Evolutionary conservation across 2,888 invertebrate species (phyloP), one percentile per base, ranked within the genome.

Genomic region (Cinara cedri): DNA sequence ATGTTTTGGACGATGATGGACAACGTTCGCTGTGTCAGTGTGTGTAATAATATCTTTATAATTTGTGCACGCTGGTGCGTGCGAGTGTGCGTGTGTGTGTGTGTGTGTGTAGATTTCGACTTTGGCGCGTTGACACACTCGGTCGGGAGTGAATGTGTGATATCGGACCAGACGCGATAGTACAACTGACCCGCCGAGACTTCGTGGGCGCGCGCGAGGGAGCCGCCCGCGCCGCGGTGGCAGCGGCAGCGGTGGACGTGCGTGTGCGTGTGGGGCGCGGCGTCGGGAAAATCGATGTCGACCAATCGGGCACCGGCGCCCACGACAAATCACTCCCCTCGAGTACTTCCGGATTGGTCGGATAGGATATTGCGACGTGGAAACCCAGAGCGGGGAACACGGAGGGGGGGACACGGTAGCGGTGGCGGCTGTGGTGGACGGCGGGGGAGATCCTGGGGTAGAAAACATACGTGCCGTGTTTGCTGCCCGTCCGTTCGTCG

Each of bases 211-310:
- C 54, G 63, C 75, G 42, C 6, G 14, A 19, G 24, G 87, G 88
- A 87, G 87, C 87, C 86, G 85, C 86, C 86, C 10, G 55, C 86
- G 86, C 86, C 3, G 86, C 86, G 85, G 85, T 85, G 85, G 85
- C 86, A 84, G 85, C 84, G 85, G n/a, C n/a, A n/a, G n/a, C n/a
- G n/a, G n/a, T n/a, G n/a, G 82, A 84, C 85, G 85, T 85, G 19
- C 19, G 9, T n/a, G 13, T 21, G 24, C 19, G 70, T n/a, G 86
- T 86, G 86, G 82, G 72, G 82, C 85, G 84, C 84, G 85, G 85
- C 85, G 85, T 85, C 86, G 65, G 81, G 81, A 82, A 83, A 83
- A 83, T 82, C 83, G 80, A 82, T 82, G 82, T 63, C 81, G 81
- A 81, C 83, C 82, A 82, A 82, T 82, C 81, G 82, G 82, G 70